Conservation (phyloP, 2,888 invertebrate genomes). For the Serripes groenlandicus region DNA sequence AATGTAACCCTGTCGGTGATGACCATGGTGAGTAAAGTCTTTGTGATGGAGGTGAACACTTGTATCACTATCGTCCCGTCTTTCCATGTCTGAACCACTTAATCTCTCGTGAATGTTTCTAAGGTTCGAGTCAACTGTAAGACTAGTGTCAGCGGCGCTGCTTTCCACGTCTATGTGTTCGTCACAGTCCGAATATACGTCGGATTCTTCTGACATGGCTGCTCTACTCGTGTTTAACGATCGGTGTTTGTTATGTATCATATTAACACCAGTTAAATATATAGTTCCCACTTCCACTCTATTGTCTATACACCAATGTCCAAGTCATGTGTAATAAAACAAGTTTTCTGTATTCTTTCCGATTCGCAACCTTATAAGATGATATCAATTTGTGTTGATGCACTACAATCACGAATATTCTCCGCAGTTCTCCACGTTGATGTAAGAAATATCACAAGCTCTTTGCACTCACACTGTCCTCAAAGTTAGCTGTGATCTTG, state of each 20-base stretch:
- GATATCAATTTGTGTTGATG: background rate
- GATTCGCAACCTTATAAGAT: too few relatives aligned
- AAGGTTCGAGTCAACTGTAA: background rate
- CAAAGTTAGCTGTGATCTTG: background rate
- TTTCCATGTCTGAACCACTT: background rate
- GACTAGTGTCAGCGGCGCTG: background rate
- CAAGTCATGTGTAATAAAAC: too few relatives aligned
- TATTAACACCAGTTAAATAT: too few relatives aligned
- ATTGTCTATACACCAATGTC: too few relatives aligned
- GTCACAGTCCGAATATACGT: constrained; percentile 52
- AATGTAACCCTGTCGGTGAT: background rate
- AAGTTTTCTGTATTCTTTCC: too few relatives aligned
- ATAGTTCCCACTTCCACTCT: too few relatives aligned
- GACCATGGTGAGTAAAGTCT: background rate
- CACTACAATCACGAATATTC: too few relatives aligned
- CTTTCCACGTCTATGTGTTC: constrained; percentile 58
- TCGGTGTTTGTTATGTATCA: constrained; percentile 40
- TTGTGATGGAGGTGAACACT: constrained; percentile 3
- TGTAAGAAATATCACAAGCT: too few relatives aligned
- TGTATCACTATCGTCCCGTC: background rate
- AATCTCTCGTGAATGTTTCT: constrained; percentile 6
- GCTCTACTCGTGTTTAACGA: background rate
- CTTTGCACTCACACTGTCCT: background rate
- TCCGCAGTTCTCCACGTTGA: too few relatives aligned
- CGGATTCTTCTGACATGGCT: constrained; percentile 56